phyloP scores from a whole-genome alignment of 2,888 invertebrate species.

The Lasioglossum vierecki region DNA sequence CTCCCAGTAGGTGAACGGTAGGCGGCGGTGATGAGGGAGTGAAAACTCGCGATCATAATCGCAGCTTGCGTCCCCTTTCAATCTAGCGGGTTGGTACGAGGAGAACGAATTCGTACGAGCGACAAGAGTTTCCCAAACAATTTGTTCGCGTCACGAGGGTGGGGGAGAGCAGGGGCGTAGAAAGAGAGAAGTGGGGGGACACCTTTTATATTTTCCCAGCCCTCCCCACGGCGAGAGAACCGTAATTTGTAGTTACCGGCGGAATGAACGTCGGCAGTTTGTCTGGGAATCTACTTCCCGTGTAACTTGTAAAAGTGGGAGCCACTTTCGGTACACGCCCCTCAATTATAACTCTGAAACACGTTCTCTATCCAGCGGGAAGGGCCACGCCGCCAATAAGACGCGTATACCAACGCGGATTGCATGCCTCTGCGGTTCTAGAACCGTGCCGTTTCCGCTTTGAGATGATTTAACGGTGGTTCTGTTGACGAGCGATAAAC shows the following conservation, averaged over 20 bases:
- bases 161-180: not conserved
- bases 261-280: constrained; percentile 38
- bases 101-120: not conserved
- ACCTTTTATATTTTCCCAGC: constrained; percentile 5
- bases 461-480: constrained; percentile 13
- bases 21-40: not conserved
- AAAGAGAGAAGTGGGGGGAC: not conserved
- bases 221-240: not conserved
- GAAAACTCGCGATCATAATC: not conserved
- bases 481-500: constrained; percentile 15
- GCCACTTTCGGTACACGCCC: constrained; percentile 33
- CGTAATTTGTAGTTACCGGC: constrained; percentile 34
- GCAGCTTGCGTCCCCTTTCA: not conserved
- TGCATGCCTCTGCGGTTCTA: not conserved
- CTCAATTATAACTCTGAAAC: constrained; percentile 46
- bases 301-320: constrained; percentile 43
- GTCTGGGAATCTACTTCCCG: constrained; percentile 23
- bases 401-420: constrained; percentile 16
- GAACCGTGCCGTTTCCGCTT: constrained; percentile 1
- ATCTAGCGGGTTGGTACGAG: not conserved
- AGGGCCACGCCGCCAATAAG: constrained; percentile 16
- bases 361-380: not conserved
- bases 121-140: not conserved
- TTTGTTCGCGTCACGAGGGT: not conserved
- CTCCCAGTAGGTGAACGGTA: not conserved